A percentile compares a stretch with the other conserved stretches of the same genome.
phyloP scores from a whole-genome alignment of 2,113 vertebrate genomes.

The Neotoma lepida region DNA sequence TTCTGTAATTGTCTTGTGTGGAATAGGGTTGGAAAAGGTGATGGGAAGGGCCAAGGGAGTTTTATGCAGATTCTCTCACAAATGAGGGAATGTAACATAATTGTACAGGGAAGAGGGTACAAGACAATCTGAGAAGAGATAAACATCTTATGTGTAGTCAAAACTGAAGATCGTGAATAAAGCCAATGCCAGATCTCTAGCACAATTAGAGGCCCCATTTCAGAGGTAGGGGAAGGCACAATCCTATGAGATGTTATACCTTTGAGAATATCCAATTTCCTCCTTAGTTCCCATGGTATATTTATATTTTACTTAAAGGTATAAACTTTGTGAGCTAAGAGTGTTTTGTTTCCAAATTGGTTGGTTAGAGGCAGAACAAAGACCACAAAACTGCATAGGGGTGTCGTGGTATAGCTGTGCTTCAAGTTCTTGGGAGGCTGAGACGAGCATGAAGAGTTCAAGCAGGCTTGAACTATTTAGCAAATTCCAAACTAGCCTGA shows the following conservation, averaged over 20 bases:
- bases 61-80: not conserved
- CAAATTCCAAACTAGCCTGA: not conserved
- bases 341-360: slow-evolving; percentile 32
- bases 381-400: not conserved
- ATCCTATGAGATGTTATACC: not conserved
- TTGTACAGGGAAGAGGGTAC: not conserved
- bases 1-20: not conserved
- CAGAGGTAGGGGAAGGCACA: accelerated
- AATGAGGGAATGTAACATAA: not conserved
- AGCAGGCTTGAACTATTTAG: not conserved
- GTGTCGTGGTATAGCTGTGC: accelerated
- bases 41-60: not conserved
- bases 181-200: not conserved
- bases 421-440: not conserved
- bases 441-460: not conserved
- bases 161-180: not conserved
- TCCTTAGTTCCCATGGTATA: not conserved
- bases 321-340: not conserved
- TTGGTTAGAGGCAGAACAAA: not conserved
- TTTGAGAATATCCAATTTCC: not conserved
- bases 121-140: not conserved
- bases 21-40: not conserved
- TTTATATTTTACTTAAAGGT: slow-evolving; percentile 2
- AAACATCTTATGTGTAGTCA: not conserved
- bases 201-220: not conserved